Conservation (phyloP, 2,797 vertebrate species). For the Myotis planiceps region DNA sequence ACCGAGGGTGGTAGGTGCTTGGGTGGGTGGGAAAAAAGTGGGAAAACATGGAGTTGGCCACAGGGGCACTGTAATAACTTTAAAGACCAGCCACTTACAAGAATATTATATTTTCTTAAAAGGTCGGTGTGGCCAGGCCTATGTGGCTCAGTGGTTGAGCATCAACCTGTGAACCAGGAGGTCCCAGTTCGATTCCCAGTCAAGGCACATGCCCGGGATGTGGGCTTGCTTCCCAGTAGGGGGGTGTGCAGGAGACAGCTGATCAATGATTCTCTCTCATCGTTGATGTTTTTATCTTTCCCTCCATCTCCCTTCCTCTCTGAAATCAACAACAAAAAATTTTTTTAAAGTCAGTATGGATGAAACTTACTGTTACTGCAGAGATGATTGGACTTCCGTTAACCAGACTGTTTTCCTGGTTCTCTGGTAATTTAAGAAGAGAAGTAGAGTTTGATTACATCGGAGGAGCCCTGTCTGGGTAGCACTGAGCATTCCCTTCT, state of each 20-base stretch:
- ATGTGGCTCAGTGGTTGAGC: no score
- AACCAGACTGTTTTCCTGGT: background rate
- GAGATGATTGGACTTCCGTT: background rate
- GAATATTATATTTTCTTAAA: background rate
- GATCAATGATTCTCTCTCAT: no score
- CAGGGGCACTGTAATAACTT: background rate
- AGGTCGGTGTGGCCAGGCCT: no score
- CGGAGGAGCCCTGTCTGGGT: background rate
- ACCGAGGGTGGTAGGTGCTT: background rate
- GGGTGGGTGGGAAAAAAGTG: background rate
- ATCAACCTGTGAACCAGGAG: no score
- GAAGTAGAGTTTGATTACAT: slow-evolving; percentile 9
- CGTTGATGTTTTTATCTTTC: no score
- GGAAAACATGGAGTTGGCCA: background rate
- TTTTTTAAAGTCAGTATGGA: background rate
- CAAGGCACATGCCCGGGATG: no score
- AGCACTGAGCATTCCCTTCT: slow-evolving; percentile 4
- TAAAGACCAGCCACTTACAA: background rate
- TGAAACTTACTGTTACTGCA: background rate
- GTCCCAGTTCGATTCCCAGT: no score
- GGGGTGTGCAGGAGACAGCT: no score
- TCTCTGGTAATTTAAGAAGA: background rate
- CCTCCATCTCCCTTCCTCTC: no score
- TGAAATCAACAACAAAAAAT: no score
- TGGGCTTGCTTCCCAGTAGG: no score